These are phyloP conservation scores for Phasia obesa DNA, from an alignment of 2,888 invertebrate species.

Conservation along the genomic window DNA sequence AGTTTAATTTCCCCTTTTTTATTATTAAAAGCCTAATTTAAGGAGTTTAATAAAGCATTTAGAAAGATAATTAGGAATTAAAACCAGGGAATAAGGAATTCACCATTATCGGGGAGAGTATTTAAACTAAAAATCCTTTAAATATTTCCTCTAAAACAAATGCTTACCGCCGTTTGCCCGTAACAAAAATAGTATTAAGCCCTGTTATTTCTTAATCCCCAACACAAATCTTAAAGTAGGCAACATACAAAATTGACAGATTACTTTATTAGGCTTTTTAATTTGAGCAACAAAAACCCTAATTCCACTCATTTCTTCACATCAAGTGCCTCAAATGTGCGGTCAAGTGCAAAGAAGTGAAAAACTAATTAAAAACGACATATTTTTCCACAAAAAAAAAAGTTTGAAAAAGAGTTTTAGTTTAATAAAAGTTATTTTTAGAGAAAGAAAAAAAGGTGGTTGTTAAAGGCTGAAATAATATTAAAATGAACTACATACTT, in stretches of 20 bases:
- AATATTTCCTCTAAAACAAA: not conserved
- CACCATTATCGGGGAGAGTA: no score
- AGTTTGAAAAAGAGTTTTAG: not conserved
- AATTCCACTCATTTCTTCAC: not conserved
- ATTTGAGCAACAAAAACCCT: not conserved
- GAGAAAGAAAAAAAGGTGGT: not conserved
- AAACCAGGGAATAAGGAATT: no score
- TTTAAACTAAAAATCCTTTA: no score
- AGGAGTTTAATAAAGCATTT: no score
- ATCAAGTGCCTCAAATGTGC: not conserved
- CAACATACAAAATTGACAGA: not conserved
- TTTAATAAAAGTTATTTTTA: not conserved
- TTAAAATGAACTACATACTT: not conserved
- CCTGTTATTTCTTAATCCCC: no score
- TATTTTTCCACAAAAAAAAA: not conserved
- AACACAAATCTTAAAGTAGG: not conserved
- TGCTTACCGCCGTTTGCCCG: no score
- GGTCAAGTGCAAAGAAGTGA: conserved; percentile 29
- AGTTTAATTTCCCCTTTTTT: not conserved
- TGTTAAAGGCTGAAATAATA: not conserved
- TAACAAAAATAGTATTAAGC: no score
- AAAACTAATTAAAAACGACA: conserved; percentile 51
- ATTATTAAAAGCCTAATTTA: not conserved
- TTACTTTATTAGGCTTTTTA: conserved; percentile 18
- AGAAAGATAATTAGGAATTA: no score